Evolutionary conservation across 2,113 vertebrate genomes (phyloP).

Genomic region (Sceloporus tristichus): DNA sequence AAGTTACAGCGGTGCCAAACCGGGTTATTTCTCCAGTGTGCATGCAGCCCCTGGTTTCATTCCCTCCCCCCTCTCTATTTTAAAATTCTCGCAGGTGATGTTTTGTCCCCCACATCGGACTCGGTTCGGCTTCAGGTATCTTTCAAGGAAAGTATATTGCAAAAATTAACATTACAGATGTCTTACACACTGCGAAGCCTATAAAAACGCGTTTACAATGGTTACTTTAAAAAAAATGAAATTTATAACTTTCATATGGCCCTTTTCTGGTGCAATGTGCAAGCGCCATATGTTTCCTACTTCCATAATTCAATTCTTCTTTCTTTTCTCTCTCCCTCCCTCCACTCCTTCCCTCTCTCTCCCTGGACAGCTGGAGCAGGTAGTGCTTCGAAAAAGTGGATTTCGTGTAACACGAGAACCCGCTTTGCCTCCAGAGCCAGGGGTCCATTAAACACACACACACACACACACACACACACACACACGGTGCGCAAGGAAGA

Average conservation of each 20-base stretch:
- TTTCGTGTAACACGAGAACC: slow-evolving; percentile 81
- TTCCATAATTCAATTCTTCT: slow-evolving; percentile 82
- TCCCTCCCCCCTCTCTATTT: no score
- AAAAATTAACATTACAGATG: slow-evolving; percentile 83
- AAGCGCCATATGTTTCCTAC: slow-evolving; percentile 84
- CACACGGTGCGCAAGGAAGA: no score
- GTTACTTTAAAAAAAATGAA: slow-evolving; percentile 83
- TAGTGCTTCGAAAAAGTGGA: slow-evolving; percentile 80
- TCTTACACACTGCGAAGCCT: slow-evolving; percentile 82
- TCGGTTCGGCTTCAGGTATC: slow-evolving; percentile 62
- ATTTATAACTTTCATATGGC: slow-evolving; percentile 87
- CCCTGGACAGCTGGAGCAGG: slow-evolving; percentile 83
- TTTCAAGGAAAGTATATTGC: slow-evolving; percentile 76
- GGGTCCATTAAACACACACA: slow-evolving; percentile 73
- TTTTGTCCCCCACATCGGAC: no score
- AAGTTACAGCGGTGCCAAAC: no score
- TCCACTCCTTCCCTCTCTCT: slow-evolving; percentile 29
- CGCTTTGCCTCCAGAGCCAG: slow-evolving; percentile 68
- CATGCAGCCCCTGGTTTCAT: no score
- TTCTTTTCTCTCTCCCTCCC: neutral
- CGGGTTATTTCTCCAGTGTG: no score
- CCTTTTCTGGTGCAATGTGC: slow-evolving; percentile 78
- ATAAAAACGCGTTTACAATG: slow-evolving; percentile 85
- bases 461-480: neutral
- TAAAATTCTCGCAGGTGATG: no score